Base-by-base conservation (phyloP, 2,888 invertebrate species). In the Drosophila pegasa region DNA sequence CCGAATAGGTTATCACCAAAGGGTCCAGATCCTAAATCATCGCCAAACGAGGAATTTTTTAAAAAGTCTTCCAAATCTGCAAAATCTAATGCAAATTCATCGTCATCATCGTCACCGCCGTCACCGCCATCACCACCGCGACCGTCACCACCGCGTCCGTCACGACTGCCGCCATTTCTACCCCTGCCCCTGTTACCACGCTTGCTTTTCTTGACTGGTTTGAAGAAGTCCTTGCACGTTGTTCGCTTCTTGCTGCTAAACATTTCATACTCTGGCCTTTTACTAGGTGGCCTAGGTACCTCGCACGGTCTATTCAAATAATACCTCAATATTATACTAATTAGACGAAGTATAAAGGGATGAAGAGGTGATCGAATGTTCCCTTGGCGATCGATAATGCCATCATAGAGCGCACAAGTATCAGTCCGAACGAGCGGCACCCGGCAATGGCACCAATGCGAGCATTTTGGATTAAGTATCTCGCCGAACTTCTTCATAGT, bases 371-470 rank as follows among this genome's bases (percentile, higher is more conserved):
- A 25, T 0, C 73, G 62, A 0, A 82, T 22, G 54, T 82, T 71
- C 0, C 80, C 78, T 0, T 54, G 0, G 6, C 5, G 4, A 48
- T 80, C 78, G 18, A 73, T 82, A 10, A 81, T 82, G 0, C 64
- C 56, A 27, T 76, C 71, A 8, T 81, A 81, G 0, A 76, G 48
- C 6, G 62, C 66, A 61, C 68, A 76, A 1, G 64, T 69, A 16
- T 76, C 63, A 0, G 78, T 41, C 1, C 63, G 57, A 0, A 61
- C 58, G 2, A 80, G 51, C 0, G 80, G 80, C 8, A 82, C 71
- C 9, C 71, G 76, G 7, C 16, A 54, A 12, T 43, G 43, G 18
- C 60, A 69, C 73, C 82, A 73, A 0, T 54, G 52, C 3, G 64
- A 40, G 20, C 66, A 59, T 14, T 71, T 55, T 0, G 80, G 78